phyloP scores from a whole-genome alignment of 2,888 invertebrate species.

The Coecobrya sp. region DNA sequence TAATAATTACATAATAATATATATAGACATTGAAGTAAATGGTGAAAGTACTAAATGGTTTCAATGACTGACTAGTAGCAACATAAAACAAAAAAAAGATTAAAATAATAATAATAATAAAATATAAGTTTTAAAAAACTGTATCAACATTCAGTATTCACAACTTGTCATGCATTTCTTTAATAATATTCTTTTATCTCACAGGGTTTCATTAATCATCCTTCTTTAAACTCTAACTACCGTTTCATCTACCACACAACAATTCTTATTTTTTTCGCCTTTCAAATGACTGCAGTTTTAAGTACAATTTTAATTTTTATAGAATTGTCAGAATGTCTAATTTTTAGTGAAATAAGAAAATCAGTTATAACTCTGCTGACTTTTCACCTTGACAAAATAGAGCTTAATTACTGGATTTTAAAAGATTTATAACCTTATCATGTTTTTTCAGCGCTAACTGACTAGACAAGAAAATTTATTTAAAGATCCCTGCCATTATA shows the following conservation, averaged over 20 bases:
- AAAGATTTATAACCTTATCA: conserved; percentile 8
- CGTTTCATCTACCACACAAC: conserved; percentile 2
- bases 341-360: too few relatives aligned
- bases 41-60: conserved; percentile 81
- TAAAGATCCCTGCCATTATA: conserved; percentile 74
- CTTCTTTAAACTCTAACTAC: not conserved
- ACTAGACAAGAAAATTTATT: conserved; percentile 79
- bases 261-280: not conserved
- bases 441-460: conserved; percentile 74
- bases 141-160: conserved; percentile 69
- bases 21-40: conserved; percentile 76
- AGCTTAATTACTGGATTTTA: not conserved
- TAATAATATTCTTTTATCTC: too few relatives aligned
- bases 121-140: conserved; percentile 69
- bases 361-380: too few relatives aligned
- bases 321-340: too few relatives aligned
- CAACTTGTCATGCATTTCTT: conserved; percentile 63
- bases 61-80: conserved; percentile 82
- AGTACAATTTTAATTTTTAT: too few relatives aligned
- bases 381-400: not conserved
- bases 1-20: conserved; percentile 44
- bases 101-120: conserved; percentile 70
- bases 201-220: conserved; percentile 73
- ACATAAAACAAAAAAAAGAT: conserved; percentile 79
- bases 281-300: too few relatives aligned